Percentiles rank a stretch among this genome's conserved stretches.
Evolutionary conservation across 37 sponge, comb jelly and placozoan genomes (phyloP).

Genomic region (Oopsacas minuta): DNA sequence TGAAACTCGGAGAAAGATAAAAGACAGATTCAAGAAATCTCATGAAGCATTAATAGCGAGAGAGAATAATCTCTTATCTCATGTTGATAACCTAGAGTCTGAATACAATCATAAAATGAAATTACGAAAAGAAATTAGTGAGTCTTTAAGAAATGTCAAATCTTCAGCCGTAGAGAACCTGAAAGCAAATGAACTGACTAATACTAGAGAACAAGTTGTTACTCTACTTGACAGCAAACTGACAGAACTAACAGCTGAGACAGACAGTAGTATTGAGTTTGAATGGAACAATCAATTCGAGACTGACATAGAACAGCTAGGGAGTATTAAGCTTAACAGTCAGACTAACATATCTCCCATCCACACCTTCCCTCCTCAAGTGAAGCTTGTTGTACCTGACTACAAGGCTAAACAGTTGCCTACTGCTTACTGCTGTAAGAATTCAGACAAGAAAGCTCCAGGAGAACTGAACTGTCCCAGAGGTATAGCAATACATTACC

Average conservation of each 20-base stretch:
- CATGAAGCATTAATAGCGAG: not conserved
- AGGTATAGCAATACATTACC: slow-evolving; percentile 36
- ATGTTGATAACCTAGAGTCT: not conserved
- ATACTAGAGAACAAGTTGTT: not conserved
- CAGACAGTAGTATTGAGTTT: not conserved
- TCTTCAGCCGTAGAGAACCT: not conserved
- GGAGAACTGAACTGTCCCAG: slow-evolving; percentile 43
- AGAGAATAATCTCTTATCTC: not conserved
- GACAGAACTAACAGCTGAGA: not conserved
- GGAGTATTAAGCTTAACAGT: slow-evolving; percentile 16
- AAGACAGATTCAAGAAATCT: not conserved
- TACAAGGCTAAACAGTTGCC: not conserved
- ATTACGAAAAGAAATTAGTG: not conserved
- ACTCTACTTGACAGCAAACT: not conserved
- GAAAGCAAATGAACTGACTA: not conserved
- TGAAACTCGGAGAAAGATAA: not conserved
- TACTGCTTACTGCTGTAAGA: not conserved
- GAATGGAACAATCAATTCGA: not conserved
- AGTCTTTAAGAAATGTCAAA: not conserved
- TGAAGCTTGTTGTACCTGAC: slow-evolving; percentile 2
- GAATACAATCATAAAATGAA: not conserved
- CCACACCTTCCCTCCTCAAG: not conserved
- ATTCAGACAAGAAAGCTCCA: not conserved
- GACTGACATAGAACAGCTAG: slow-evolving; percentile 17
- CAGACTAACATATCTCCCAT: not conserved